phyloP scores from a whole-genome alignment of 2,113 vertebrate species.

The Saimiri boliviensis region DNA sequence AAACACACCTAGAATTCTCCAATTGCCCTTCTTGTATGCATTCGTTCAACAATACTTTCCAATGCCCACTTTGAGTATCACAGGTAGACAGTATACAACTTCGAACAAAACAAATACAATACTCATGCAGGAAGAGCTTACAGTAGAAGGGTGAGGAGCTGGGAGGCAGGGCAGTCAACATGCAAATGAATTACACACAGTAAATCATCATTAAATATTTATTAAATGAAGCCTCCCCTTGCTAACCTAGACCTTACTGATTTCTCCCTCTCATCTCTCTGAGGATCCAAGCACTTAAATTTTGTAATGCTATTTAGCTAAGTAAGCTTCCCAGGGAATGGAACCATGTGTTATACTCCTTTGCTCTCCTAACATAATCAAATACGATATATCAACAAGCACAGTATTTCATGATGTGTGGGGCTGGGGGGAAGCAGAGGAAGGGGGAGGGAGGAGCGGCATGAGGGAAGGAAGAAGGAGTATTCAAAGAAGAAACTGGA shows the following conservation, averaged over 20 bases:
- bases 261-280: not conserved
- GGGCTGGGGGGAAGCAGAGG: not conserved
- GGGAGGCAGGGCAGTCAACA: not conserved
- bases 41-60: not conserved
- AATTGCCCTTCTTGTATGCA: not conserved
- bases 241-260: not conserved
- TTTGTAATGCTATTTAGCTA: not conserved
- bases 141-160: not conserved
- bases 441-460: not conserved
- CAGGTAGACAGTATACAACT: not conserved
- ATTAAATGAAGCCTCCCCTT: constrained; percentile 33
- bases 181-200: not conserved
- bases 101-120: not conserved
- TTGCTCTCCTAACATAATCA: not conserved
- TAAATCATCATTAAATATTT: constrained; percentile 44
- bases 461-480: not conserved
- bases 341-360: not conserved
- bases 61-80: too few species aligned
- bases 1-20: not conserved
- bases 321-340: not conserved
- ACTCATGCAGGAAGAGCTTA: not conserved
- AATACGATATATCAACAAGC: not conserved
- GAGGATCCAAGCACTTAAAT: not conserved
- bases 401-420: not conserved
- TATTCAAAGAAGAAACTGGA: not conserved